phyloP scores from a whole-genome alignment of 2,888 invertebrate species.

The Microctonus brassicae region DNA sequence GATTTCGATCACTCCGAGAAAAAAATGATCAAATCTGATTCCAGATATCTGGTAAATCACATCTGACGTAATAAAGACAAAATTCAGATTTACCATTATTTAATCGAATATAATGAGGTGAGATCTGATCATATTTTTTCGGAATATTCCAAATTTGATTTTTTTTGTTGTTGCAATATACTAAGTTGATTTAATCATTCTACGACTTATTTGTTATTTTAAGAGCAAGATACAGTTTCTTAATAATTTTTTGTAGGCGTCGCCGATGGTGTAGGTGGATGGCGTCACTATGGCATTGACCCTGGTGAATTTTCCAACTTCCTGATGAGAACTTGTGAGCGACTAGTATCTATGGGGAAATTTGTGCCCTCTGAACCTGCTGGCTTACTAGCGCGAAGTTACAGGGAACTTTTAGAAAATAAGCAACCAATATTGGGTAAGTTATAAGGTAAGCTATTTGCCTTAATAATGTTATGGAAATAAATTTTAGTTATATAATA shows the following conservation, averaged over 20 bases:
- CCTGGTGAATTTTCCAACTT: conserved; percentile 96
- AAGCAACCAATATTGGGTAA: conserved; percentile 92
- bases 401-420: conserved; percentile 91
- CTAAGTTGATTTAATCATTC: neutral
- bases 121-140: too few relatives aligned
- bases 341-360: conserved; percentile 89
- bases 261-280: conserved; percentile 98
- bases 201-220: too few relatives aligned
- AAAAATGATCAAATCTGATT: too few relatives aligned
- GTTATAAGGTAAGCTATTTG: conserved; percentile 40
- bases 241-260: conserved; percentile 78
- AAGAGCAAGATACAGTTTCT: neutral
- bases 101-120: too few relatives aligned
- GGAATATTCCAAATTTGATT: too few relatives aligned
- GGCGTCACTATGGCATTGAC: conserved; percentile 97
- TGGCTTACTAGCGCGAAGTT: conserved; percentile 90
- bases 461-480: too few relatives aligned
- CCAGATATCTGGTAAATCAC: too few relatives aligned
- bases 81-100: too few relatives aligned
- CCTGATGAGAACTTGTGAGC: conserved; percentile 94
- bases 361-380: conserved; percentile 90
- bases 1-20: too few relatives aligned
- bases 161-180: neutral
- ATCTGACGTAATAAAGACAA: too few relatives aligned
- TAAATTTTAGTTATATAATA: too few relatives aligned